These are phyloP conservation scores for Dufourea novaeangliae DNA, from an alignment of 1,140 invertebrate species.

Conservation along the genomic window DNA sequence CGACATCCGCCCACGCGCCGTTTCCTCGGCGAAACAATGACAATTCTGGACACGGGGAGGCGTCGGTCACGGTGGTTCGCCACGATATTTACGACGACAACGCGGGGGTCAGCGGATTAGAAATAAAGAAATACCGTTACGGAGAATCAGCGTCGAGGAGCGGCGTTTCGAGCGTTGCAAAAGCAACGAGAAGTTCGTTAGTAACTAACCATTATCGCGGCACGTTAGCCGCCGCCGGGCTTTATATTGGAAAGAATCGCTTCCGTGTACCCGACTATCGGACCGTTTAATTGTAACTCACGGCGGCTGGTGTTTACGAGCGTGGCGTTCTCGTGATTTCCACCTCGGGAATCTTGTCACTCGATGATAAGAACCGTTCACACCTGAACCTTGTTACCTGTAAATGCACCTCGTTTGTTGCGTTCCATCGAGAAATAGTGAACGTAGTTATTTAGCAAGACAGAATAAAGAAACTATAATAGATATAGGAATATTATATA, in stretches of 20 bases:
- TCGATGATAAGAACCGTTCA: background rate
- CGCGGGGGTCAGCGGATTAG: slow-evolving; percentile 3
- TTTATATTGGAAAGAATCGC: slow-evolving; percentile 38
- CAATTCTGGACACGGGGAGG: background rate
- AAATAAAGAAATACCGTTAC: slow-evolving; percentile 36
- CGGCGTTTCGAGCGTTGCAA: background rate
- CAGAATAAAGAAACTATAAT: too few species aligned
- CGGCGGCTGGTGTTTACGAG: background rate
- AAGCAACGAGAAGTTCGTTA: slow-evolving; percentile 31
- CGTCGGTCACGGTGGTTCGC: too few species aligned
- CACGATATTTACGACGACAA: background rate
- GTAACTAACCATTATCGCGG: slow-evolving; percentile 21
- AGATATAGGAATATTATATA: too few species aligned
- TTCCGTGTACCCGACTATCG: slow-evolving; percentile 34
- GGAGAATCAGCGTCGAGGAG: background rate
- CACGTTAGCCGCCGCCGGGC: slow-evolving; percentile 15
- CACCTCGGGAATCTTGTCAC: background rate
- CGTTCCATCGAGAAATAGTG: too few species aligned
- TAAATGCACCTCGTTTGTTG: background rate
- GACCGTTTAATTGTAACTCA: slow-evolving; percentile 19
- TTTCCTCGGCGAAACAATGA: background rate
- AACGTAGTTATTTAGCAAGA: too few species aligned
- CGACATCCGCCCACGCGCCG: background rate
- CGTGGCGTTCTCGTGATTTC: background rate
- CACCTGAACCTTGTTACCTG: background rate